Evolutionary conservation across 2,888 invertebrate genomes (phyloP), one percentile per base, ranked within the genome.

Genomic region (Pheosia tremula): DNA sequence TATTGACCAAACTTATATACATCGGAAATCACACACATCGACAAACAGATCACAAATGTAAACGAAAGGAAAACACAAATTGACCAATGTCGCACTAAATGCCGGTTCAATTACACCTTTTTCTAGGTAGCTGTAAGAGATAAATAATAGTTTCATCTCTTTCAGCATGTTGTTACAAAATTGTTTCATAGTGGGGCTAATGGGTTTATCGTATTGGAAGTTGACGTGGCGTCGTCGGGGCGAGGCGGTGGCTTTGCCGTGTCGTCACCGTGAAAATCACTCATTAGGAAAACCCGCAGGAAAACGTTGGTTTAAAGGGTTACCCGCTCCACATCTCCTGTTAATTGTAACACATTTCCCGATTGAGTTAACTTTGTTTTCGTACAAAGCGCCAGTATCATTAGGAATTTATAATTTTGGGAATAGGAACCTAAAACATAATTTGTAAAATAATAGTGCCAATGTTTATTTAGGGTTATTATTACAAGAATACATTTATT

Each of bases 271-370:
- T 80, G 84, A 82, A 86, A 89, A 78, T 83, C 84, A 86, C 77
- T 85, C 89, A 85, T 86, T 84, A 83, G 85, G 87, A 85, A 87
- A 86, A 84, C 80, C 83, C 82, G 69, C 77, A 81, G 85, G 82
- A 82, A 84, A 86, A 85, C 78, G 77, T 59, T 76, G 75, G 74
- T 75, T 77, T 75, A 81, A 83, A 81, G 83, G 83, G 84, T 83
- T 83, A 81, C 78, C 79, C 84, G 82, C 81, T 79, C 78, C 81
- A 84, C 67, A 80, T 81, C 78, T 74, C 71, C 57, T 62, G 64
- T 75, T 81, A 83, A 83, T 79, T 81, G 74, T 83, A 71, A 83
- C 79, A 85, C 78, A 79, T 79, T 84, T 82, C 79, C 76, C 83
- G 74, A 79, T 62, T 81, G 79, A 78, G 74, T 77, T 74, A 73